Evolutionary conservation across 2,888 invertebrate species (phyloP).

Genomic region (Chironomus tentans): DNA sequence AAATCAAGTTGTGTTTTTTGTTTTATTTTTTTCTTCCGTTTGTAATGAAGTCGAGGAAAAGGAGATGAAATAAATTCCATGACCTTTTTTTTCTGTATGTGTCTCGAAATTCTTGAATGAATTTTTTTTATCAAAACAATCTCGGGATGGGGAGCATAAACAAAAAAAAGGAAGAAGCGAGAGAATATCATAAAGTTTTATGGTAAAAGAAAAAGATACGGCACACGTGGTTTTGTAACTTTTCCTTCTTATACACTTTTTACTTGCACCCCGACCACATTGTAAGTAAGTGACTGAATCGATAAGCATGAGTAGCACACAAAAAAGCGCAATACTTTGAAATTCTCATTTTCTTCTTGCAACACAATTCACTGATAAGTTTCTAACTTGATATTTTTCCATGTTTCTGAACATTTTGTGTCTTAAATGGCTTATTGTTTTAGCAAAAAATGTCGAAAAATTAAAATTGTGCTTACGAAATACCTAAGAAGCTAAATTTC

Average conservation of each 20-base stretch:
- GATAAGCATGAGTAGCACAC: neutral
- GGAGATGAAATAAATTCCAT: neutral
- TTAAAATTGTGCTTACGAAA: neutral
- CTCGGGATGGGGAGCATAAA: neutral
- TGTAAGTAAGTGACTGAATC: slow-evolving; percentile 11
- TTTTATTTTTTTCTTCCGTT: neutral
- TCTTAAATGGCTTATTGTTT: neutral
- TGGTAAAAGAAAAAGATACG: slow-evolving; percentile 7
- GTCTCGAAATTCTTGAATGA: neutral
- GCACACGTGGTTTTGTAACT: slow-evolving; percentile 22
- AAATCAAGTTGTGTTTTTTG: neutral
- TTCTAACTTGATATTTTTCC: neutral
- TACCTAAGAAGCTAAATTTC: neutral
- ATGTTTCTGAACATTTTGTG: neutral
- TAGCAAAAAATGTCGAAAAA: neutral
- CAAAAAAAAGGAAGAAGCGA: slow-evolving; percentile 2
- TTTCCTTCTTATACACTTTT: slow-evolving; percentile 1
- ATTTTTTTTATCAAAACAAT: slow-evolving; percentile 21
- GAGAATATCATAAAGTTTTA: slow-evolving; percentile 18
- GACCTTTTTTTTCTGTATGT: neutral
- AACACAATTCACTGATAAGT: neutral
- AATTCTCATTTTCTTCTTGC: neutral
- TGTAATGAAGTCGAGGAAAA: neutral
- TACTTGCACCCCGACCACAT: neutral
- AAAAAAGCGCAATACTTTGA: neutral